A percentile compares a stretch with the other conserved stretches of the same genome.
These are phyloP conservation scores for Carpatolechia fugitivella DNA, from an alignment of 2,888 invertebrate genomes.

Conservation along the genomic window DNA sequence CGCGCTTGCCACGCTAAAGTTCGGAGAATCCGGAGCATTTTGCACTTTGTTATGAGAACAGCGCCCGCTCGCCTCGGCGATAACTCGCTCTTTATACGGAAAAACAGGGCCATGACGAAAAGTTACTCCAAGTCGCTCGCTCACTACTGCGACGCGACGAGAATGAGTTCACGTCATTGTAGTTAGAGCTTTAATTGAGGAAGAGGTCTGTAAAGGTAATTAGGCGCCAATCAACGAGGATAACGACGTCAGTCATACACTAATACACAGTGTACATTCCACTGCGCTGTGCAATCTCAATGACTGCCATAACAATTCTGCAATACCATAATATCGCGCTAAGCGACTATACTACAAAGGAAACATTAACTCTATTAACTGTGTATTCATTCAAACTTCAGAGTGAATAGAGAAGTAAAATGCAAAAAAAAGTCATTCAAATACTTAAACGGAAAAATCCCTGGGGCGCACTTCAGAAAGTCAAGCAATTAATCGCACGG, in stretches of 20 bases:
- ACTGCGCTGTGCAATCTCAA: too few species aligned
- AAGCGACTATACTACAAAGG: not conserved
- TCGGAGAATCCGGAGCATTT: conserved; percentile 71
- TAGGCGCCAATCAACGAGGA: not conserved
- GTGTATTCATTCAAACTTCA: not conserved
- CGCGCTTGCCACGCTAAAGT: conserved; percentile 67
- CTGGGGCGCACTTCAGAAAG: conserved; percentile 49
- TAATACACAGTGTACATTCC: too few species aligned
- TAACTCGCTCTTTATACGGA: conserved; percentile 63
- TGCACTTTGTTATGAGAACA: conserved; percentile 70
- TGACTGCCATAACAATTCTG: too few species aligned
- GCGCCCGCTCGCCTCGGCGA: conserved; percentile 45
- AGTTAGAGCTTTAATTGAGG: conserved; percentile 29
- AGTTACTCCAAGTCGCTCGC: not conserved
- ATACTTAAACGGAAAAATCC: conserved; percentile 37
- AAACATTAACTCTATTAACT: not conserved
- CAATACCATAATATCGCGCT: too few species aligned
- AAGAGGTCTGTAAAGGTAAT: conserved; percentile 25
- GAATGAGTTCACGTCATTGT: conserved; percentile 16
- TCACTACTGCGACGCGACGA: conserved; percentile 10
- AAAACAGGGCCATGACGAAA: conserved; percentile 47
- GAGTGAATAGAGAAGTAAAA: conserved; percentile 19
- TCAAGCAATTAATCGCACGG: conserved; percentile 64
- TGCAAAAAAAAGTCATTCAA: conserved; percentile 28
- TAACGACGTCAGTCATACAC: not conserved